Conservation (phyloP, 2,797 vertebrate genomes). For the Trachurus trachurus region DNA sequence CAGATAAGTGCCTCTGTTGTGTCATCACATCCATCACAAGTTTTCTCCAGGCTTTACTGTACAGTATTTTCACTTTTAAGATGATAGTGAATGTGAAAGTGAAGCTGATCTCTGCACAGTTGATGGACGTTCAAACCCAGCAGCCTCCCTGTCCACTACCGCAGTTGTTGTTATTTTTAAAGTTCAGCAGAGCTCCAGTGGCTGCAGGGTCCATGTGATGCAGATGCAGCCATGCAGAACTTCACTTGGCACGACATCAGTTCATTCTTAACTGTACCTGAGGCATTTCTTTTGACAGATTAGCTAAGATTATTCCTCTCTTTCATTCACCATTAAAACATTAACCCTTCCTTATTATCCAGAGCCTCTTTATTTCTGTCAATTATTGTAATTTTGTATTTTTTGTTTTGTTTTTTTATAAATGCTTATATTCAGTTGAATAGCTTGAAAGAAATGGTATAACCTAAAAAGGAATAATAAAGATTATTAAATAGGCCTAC, state of each 20-base stretch:
- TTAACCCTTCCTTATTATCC: conserved; percentile 38
- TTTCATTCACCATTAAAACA: conserved; percentile 50
- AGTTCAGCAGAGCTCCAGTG: conserved; percentile 56
- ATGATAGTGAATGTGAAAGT: conserved; percentile 6
- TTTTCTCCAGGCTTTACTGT: not conserved
- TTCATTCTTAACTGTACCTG: conserved; percentile 55
- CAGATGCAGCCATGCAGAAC: conserved; percentile 69
- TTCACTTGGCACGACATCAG: conserved; percentile 66
- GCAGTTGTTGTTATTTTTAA: conserved; percentile 68
- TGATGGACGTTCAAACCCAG: conserved; percentile 19
- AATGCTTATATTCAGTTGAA: not conserved
- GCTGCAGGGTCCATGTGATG: conserved; percentile 58
- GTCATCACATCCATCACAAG: conserved; percentile 1
- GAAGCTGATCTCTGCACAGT: not conserved
- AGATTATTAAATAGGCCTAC: not conserved
- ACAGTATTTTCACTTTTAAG: conserved; percentile 8
- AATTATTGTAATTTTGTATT: not conserved
- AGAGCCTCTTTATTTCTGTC: not conserved
- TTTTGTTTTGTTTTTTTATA: not conserved
- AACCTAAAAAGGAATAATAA: not conserved
- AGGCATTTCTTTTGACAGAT: conserved; percentile 66
- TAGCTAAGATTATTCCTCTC: conserved; percentile 53
- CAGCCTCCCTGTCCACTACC: conserved; percentile 5
- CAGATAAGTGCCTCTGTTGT: not conserved
- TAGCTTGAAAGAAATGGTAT: not conserved